Base-by-base conservation (phyloP, 2,888 invertebrate species). In the Ametastegia equiseti region DNA sequence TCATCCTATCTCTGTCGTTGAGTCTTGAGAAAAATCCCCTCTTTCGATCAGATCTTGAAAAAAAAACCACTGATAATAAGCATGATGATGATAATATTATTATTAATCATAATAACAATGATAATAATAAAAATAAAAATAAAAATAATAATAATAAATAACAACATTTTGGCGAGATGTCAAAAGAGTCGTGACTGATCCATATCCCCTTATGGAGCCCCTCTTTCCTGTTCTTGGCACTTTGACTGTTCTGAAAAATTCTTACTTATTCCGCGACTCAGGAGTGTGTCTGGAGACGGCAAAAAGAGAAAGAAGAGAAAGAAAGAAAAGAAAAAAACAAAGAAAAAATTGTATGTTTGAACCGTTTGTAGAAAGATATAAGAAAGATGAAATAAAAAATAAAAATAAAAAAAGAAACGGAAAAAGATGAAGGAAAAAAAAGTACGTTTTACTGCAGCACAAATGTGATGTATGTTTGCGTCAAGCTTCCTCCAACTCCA, bases 401-500 rank as follows among this genome's bases (percentile, higher is more conserved):
- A n/a, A n/a, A 50, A 1, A 50, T 6, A 19, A n/a, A 47, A 2
- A 6, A n/a, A n/a, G 19, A n/a, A 19, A 50, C 5, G 7, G 7
- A 45, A 15, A 45, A 0, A 50, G 7, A 50, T 1, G 19, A 23
- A 23, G 23, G 9, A 1, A 50, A 50, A 7, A 0, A 50, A 19
- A 50, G 19, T n/a, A 5, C 23, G 23, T 54, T 54, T 54, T 54
- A 54, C 54, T 23, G 54, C 60, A 15, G 30, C 60, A 60, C 23
- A 60, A 30, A 60, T 60, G 30, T 60, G 60, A 60, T 30, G 67
- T 9, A 36, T 67, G 67, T 39, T 67, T 19, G 39, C 36, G 67
- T 67, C 36, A 39, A 67, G 39, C 4, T 30, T 60, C 15, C 60
- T 15, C 54, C 7, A 2, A 9, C 54, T 30, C 15, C 60, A 23